Conservation (phyloP, 1,140 invertebrate genomes). For the Globodera ellingtonae region DNA sequence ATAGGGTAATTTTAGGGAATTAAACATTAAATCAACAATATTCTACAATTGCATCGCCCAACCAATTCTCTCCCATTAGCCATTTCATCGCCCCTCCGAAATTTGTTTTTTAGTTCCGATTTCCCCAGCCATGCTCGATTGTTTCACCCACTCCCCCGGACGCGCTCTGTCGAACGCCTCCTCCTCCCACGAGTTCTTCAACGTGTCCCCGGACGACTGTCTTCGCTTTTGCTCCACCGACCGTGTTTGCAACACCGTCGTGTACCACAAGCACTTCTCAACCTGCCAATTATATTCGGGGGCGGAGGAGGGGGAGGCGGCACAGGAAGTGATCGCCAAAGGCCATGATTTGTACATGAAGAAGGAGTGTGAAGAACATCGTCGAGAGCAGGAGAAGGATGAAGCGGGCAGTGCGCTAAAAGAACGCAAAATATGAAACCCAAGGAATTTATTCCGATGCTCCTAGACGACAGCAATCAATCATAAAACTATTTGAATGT, state of each 20-base stretch:
- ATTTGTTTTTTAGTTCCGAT: background rate
- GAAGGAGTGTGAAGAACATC: constrained; percentile 7
- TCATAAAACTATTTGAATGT: too few relatives aligned
- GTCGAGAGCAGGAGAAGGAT: background rate
- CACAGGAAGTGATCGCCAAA: constrained; percentile 43
- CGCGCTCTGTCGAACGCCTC: constrained; percentile 13
- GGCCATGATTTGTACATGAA: constrained; percentile 47
- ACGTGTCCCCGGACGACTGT: constrained; percentile 21
- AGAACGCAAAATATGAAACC: background rate
- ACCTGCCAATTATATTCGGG: constrained; percentile 52
- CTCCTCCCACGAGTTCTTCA: constrained; percentile 18
- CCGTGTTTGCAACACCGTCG: constrained; percentile 38
- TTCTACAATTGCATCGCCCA: background rate
- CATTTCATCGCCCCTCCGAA: background rate
- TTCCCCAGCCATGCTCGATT: background rate
- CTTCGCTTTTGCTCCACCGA: constrained; percentile 6
- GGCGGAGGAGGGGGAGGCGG: constrained; percentile 33
- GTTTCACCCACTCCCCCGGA: background rate
- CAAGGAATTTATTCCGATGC: background rate
- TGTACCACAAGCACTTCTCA: constrained; percentile 52
- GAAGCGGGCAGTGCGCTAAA: background rate
- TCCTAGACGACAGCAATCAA: background rate
- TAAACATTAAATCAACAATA: background rate
- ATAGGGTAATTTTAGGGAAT: background rate
- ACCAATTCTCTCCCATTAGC: background rate